phyloP scores from a whole-genome alignment of 2,888 invertebrate species.

The Pegoplata infirma region DNA sequence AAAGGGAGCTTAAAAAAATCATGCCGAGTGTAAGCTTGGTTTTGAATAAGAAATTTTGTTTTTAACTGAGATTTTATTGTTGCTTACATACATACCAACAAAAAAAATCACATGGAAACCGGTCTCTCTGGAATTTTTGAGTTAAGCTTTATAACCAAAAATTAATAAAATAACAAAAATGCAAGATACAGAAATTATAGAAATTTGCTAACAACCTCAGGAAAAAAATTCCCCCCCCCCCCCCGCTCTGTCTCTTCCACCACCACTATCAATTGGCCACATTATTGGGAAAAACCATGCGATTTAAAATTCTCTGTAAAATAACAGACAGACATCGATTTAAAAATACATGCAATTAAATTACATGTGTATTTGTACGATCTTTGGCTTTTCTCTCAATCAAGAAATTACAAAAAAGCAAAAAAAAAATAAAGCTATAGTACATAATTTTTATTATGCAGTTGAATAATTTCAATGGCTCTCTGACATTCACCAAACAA shows the following conservation, averaged over 20 bases:
- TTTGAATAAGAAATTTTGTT: not conserved
- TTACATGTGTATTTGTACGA: conserved; percentile 20
- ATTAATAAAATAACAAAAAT: conserved; percentile 20
- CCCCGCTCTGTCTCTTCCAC: too few species aligned
- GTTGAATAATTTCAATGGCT: conserved; percentile 37
- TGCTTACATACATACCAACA: not conserved
- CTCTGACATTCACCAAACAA: conserved; percentile 50
- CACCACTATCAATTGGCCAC: too few species aligned
- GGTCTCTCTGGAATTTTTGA: conserved; percentile 53
- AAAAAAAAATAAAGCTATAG: not conserved
- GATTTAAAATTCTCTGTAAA: conserved; percentile 37
- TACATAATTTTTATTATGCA: conserved; percentile 1
- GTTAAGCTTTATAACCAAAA: not conserved
- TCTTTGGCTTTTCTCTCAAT: conserved; percentile 25
- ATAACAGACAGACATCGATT: conserved; percentile 1
- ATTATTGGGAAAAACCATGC: conserved; percentile 49
- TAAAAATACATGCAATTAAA: conserved; percentile 33
- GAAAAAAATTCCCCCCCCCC: conserved; percentile 12
- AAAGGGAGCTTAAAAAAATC: not conserved
- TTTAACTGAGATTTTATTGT: not conserved
- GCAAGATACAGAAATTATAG: conserved; percentile 51
- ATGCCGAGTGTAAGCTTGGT: not conserved
- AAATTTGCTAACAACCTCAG: conserved; percentile 12
- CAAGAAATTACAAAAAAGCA: not conserved
- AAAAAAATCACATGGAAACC: conserved; percentile 32